Percentiles rank a stretch among this genome's conserved stretches.
These are phyloP conservation scores for Arge pagana DNA, from an alignment of 2,888 invertebrate species.

Conservation along the genomic window DNA sequence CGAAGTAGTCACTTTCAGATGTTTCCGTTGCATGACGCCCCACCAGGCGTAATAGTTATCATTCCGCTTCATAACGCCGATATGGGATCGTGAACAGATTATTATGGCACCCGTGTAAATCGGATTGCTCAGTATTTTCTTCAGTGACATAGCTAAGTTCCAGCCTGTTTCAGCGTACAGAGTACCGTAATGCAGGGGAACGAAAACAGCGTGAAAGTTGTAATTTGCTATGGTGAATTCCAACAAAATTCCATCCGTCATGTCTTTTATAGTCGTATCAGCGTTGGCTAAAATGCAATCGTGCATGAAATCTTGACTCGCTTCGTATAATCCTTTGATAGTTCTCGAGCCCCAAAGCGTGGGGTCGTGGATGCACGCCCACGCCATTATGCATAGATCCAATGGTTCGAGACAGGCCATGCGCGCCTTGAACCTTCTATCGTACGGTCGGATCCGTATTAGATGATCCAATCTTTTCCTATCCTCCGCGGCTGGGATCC, in stretches of 20 bases:
- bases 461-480: background rate
- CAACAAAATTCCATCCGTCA: conserved; percentile 40
- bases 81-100: conserved; percentile 41
- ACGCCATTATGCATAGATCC: conserved; percentile 52
- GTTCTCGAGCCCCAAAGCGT: conserved; percentile 46
- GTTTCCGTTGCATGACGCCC: conserved; percentile 41
- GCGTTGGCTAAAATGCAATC: conserved; percentile 43
- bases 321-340: conserved; percentile 44
- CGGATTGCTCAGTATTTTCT: conserved; percentile 44
- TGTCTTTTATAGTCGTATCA: conserved; percentile 41
- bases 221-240: conserved; percentile 52
- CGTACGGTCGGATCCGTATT: conserved; percentile 31
- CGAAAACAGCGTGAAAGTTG: conserved; percentile 44
- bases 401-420: conserved; percentile 39
- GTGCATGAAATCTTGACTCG: conserved; percentile 40
- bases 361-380: conserved; percentile 52
- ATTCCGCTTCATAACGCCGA: conserved; percentile 44
- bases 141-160: conserved; percentile 48
- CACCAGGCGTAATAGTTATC: conserved; percentile 52
- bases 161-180: conserved; percentile 43
- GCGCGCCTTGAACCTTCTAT: conserved; percentile 41
- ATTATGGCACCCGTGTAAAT: conserved; percentile 48
- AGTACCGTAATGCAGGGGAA: conserved; percentile 41
- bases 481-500: background rate
- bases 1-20: conserved; percentile 43